Conservation (phyloP, 2,113 vertebrate genomes). For the Carassius carassius region DNA sequence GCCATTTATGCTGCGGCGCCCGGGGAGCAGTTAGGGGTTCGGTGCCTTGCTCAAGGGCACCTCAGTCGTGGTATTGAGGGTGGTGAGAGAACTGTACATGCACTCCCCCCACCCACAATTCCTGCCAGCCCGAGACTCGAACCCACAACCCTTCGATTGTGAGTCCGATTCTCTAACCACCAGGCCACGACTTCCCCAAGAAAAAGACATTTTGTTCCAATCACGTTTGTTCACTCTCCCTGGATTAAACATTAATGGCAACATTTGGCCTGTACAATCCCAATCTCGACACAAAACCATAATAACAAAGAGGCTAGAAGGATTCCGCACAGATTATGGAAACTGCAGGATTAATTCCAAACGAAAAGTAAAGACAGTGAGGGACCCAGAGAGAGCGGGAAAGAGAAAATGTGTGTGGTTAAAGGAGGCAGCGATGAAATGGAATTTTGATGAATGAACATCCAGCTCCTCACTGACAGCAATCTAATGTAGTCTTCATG, state of each 20-base stretch:
- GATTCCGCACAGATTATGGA: constrained; percentile 45
- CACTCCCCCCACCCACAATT: too few relatives aligned
- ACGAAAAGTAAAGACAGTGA: constrained; percentile 4
- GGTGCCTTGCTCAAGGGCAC: too few relatives aligned
- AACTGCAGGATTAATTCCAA: constrained; percentile 16
- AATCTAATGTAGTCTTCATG: constrained; percentile 42
- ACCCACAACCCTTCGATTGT: too few relatives aligned
- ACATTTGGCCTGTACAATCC: constrained; percentile 42
- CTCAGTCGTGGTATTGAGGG: too few relatives aligned
- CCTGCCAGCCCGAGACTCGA: too few relatives aligned
- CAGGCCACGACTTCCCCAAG: too few relatives aligned
- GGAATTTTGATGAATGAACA: constrained; percentile 39
- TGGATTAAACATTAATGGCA: constrained; percentile 29
- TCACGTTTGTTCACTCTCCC: not conserved
- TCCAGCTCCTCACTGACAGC: constrained; percentile 23
- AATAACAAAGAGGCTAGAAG: constrained; percentile 12
- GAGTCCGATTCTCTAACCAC: too few relatives aligned
- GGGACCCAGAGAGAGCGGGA: not conserved
- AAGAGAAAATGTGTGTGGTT: not conserved
- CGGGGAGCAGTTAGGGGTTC: too few relatives aligned
- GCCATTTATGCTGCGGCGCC: too few relatives aligned
- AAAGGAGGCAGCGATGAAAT: not conserved
- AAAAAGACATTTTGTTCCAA: not conserved
- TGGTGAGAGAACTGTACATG: too few relatives aligned
- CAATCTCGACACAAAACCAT: constrained; percentile 9